Evolutionary conservation across 2,888 invertebrate genomes (phyloP).

Genomic region (Hyposoter dolosus): DNA sequence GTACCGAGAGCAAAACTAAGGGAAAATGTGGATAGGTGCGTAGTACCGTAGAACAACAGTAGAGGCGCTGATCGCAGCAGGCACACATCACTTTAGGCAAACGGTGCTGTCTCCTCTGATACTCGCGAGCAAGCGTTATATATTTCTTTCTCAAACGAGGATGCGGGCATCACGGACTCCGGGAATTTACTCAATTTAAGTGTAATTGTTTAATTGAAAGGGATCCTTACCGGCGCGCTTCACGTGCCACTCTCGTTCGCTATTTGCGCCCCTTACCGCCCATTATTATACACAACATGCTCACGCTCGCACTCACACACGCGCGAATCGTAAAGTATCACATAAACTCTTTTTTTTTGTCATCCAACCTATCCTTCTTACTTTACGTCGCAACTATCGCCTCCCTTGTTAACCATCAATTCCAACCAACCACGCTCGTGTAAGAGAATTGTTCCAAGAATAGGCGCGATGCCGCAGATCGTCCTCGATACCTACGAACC

Average conservation of each 20-base stretch:
- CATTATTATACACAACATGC: background rate
- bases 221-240: constrained; percentile 75
- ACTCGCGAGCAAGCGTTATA: constrained; percentile 30
- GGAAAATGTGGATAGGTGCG: constrained; percentile 37
- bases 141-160: constrained; percentile 71
- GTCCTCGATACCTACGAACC: background rate
- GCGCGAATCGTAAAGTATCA: background rate
- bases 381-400: constrained; percentile 32
- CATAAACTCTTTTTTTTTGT: constrained; percentile 24
- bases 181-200: constrained; percentile 80
- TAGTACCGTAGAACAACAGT: constrained; percentile 5
- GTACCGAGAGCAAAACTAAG: background rate
- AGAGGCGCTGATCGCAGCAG: background rate
- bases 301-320: background rate
- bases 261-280: background rate
- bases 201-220: constrained; percentile 82
- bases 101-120: constrained; percentile 23
- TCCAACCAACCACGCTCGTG: background rate
- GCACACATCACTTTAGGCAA: constrained; percentile 1
- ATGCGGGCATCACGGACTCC: constrained; percentile 77
- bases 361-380: constrained; percentile 20
- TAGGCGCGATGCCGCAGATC: background rate
- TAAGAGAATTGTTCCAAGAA: constrained; percentile 26
- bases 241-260: constrained; percentile 49
- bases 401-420: constrained; percentile 30